Percentiles rank a stretch among this genome's conserved stretches.
These are phyloP conservation scores for Thamnaconus septentrionalis DNA, from an alignment of 2,113 vertebrate species.

Conservation along the genomic window DNA sequence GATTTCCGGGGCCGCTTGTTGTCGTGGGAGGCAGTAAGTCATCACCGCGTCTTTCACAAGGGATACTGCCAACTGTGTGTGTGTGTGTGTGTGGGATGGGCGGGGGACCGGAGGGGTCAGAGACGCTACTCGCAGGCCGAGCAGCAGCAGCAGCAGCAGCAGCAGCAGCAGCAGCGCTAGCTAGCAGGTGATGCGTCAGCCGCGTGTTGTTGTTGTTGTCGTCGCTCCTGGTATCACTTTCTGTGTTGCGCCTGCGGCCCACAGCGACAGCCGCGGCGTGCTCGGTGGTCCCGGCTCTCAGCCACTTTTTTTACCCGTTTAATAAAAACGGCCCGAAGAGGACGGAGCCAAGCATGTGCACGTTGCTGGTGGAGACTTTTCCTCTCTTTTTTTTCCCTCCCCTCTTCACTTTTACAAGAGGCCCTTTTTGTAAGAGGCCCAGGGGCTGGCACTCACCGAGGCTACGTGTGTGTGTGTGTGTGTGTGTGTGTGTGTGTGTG, in stretches of 20 bases:
- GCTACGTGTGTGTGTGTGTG: constrained; percentile 26
- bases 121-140: too few species aligned
- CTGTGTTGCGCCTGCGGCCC: constrained; percentile 44
- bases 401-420: constrained; percentile 62
- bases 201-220: constrained; percentile 15
- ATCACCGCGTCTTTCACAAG: background rate
- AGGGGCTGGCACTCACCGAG: constrained; percentile 60
- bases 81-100: too few species aligned
- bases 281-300: constrained; percentile 71
- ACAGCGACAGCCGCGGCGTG: constrained; percentile 66
- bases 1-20: constrained; percentile 10
- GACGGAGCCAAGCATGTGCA: constrained; percentile 58
- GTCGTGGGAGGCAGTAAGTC: constrained; percentile 24
- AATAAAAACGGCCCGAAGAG: constrained; percentile 70
- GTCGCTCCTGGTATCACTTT: constrained; percentile 61
- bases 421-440: constrained; percentile 62
- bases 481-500: background rate
- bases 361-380: constrained; percentile 41
- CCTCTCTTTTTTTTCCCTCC: constrained; percentile 22
- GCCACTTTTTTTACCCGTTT: constrained; percentile 65
- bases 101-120: too few species aligned
- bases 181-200: constrained; percentile 36
- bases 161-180: constrained; percentile 8
- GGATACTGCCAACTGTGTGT: too few species aligned
- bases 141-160: background rate